Evolutionary conservation across 2,797 vertebrate species (phyloP).

Genomic region (Nothura maculosa): DNA sequence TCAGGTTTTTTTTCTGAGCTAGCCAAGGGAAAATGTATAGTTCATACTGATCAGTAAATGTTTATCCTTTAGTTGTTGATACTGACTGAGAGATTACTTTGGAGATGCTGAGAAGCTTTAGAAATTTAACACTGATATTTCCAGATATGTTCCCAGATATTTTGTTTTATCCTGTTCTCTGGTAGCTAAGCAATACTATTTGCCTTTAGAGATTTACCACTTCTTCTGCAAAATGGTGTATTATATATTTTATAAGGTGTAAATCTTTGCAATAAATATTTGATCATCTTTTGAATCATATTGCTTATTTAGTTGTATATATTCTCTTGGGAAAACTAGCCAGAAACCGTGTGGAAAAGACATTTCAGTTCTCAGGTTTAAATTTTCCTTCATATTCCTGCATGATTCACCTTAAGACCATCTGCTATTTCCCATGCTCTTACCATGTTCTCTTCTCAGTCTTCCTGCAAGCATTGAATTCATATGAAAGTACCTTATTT

Average conservation of each 20-base stretch:
- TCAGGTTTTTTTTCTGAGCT: not conserved
- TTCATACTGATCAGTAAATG: not conserved
- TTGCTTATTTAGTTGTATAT: not conserved
- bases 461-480: not conserved
- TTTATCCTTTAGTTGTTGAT: not conserved
- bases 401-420: not conserved
- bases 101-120: not conserved
- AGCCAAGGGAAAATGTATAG: not conserved
- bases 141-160: not conserved
- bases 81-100: not conserved
- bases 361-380: not conserved
- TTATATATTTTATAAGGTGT: not conserved
- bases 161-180: not conserved
- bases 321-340: not conserved
- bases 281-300: not conserved
- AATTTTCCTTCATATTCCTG: not conserved
- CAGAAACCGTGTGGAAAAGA: not conserved
- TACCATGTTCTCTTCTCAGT: not conserved
- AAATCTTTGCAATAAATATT: not conserved
- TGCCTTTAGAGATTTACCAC: not conserved
- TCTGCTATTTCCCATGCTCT: not conserved
- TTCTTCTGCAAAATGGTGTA: not conserved
- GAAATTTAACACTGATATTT: not conserved
- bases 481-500: not conserved
- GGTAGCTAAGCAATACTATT: rapidly evolving